Evolutionary conservation across 2,888 invertebrate species (phyloP).

Genomic region (Agonopterix alstromeriana): DNA sequence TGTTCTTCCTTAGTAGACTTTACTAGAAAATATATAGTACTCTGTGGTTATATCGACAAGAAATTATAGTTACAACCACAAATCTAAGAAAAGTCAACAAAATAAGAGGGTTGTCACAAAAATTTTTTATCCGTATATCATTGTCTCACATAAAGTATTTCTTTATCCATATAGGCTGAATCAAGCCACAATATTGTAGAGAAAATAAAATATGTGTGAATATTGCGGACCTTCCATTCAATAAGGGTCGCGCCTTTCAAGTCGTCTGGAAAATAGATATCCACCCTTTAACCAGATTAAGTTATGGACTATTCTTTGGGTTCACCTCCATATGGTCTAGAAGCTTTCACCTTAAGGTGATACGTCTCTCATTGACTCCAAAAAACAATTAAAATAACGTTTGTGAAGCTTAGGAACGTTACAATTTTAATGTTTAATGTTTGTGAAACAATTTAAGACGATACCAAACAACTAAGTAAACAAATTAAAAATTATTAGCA

Average conservation of each 20-base stretch:
- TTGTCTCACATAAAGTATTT: too few species aligned
- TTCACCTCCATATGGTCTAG: slow-evolving; percentile 35
- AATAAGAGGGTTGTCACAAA: too few species aligned
- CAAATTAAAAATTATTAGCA: too few species aligned
- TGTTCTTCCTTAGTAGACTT: background rate
- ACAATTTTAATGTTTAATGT: too few species aligned
- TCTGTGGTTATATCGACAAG: too few species aligned
- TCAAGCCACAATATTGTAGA: slow-evolving; percentile 34
- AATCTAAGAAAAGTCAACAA: too few species aligned
- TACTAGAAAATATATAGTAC: too few species aligned
- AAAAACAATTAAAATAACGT: background rate
- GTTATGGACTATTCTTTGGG: slow-evolving; percentile 56
- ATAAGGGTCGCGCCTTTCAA: slow-evolving; percentile 52
- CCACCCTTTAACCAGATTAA: slow-evolving; percentile 59
- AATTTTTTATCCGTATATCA: too few species aligned
- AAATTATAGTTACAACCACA: too few species aligned
- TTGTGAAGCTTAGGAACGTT: background rate
- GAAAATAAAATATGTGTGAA: slow-evolving; percentile 53
- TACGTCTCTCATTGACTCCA: background rate
- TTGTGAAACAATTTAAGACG: too few species aligned
- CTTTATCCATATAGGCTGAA: too few species aligned
- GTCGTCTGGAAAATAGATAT: slow-evolving; percentile 54
- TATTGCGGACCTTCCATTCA: slow-evolving; percentile 51
- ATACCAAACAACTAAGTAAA: too few species aligned
- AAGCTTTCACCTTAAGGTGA: background rate